phyloP scores from a whole-genome alignment of 2,113 vertebrate species.

The Mirza zaza region DNA sequence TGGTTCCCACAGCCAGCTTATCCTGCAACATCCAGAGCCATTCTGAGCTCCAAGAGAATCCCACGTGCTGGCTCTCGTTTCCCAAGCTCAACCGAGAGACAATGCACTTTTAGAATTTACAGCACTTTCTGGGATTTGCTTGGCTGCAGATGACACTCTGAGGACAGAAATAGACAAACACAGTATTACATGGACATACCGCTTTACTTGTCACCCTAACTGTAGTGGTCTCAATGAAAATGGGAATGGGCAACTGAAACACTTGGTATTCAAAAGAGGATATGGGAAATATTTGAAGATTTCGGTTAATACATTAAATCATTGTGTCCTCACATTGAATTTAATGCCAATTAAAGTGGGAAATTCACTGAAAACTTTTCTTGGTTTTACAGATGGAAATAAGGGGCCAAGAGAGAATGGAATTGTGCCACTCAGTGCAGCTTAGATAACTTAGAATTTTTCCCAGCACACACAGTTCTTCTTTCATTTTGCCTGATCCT shows the following conservation, averaged over 20 bases:
- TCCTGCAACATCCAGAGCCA: background rate
- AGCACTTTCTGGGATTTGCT: background rate
- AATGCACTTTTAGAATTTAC: background rate
- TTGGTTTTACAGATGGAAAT: background rate
- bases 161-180: background rate
- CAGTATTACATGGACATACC: background rate
- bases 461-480: background rate
- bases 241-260: background rate
- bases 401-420: background rate
- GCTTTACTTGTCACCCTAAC: background rate
- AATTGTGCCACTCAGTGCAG: background rate
- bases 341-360: background rate
- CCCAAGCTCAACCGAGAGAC: background rate
- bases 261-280: background rate
- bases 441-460: background rate
- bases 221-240: background rate
- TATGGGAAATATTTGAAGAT: background rate
- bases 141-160: background rate
- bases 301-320: background rate
- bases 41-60: background rate
- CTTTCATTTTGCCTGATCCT: background rate
- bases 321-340: background rate
- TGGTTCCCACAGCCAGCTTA: too few species aligned
- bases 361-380: background rate
- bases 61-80: background rate